Evolutionary conservation across 2,797 vertebrate species (phyloP).

Genomic region (Myotis daubentonii): DNA sequence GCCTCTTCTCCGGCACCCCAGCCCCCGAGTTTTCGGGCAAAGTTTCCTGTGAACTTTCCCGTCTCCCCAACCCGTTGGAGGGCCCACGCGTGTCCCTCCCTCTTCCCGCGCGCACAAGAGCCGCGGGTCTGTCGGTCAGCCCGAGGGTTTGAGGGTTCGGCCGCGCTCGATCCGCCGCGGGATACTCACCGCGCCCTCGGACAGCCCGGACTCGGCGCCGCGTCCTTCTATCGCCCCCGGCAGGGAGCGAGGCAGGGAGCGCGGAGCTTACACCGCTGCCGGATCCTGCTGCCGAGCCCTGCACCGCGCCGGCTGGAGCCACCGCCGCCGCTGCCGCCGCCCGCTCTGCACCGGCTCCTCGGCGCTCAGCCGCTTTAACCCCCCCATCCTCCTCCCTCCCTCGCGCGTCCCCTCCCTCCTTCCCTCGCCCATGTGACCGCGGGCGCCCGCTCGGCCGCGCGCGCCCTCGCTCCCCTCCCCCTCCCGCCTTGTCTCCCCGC

Average conservation of each 20-base stretch:
- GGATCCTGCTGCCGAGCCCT: slow-evolving; percentile 65
- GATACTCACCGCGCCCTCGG: slow-evolving; percentile 75
- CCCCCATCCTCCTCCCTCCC: slow-evolving; percentile 80
- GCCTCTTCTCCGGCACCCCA: slow-evolving; percentile 52
- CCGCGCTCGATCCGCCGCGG: slow-evolving; percentile 49
- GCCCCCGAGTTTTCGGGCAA: slow-evolving; percentile 72
- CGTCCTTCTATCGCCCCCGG: slow-evolving; percentile 50
- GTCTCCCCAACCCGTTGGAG: not conserved
- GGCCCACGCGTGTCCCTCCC: slow-evolving; percentile 64
- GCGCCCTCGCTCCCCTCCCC: slow-evolving; percentile 78
- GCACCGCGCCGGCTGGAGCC: slow-evolving; percentile 73
- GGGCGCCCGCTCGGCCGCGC: slow-evolving; percentile 81
- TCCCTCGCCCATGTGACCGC: slow-evolving; percentile 81
- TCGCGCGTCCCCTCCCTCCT: slow-evolving; percentile 75
- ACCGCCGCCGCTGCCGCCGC: slow-evolving; percentile 76
- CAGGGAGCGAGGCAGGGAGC: slow-evolving; percentile 58
- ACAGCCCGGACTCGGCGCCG: slow-evolving; percentile 53
- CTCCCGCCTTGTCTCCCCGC: slow-evolving; percentile 77
- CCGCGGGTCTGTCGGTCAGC: slow-evolving; percentile 41
- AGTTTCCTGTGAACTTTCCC: slow-evolving; percentile 79
- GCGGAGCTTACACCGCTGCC: slow-evolving; percentile 45
- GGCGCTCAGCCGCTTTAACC: slow-evolving; percentile 78
- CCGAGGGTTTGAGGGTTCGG: slow-evolving; percentile 48
- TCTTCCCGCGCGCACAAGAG: slow-evolving; percentile 59
- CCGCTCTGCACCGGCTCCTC: slow-evolving; percentile 82